Conservation (phyloP, 2,113 vertebrate species). For the Indicator maculatus region DNA sequence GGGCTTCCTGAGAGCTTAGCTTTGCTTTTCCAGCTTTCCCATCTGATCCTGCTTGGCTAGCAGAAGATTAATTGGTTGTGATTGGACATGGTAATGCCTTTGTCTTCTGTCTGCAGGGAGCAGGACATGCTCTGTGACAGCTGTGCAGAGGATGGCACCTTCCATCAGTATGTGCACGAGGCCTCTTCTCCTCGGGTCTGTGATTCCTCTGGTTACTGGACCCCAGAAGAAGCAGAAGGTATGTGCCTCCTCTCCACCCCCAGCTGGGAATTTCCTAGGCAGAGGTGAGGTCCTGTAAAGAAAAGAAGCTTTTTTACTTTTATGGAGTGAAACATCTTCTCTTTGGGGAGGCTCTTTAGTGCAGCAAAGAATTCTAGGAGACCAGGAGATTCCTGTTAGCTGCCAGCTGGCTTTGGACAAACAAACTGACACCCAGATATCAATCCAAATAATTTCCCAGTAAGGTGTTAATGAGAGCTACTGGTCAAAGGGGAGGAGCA, state of each 20-base stretch:
- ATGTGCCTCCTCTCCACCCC: constrained; percentile 16
- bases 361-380: neutral
- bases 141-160: constrained; percentile 86
- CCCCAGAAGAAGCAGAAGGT: constrained; percentile 96
- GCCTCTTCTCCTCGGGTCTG: constrained; percentile 90
- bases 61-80: fast-evolving
- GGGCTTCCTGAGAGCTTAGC: neutral
- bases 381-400: neutral
- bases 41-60: neutral
- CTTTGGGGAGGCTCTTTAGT: neutral
- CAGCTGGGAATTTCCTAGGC: neutral
- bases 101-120: constrained; percentile 62
- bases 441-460: neutral
- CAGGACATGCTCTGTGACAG: constrained; percentile 76
- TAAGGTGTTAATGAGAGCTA: neutral
- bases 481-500: neutral
- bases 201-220: constrained; percentile 95
- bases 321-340: neutral
- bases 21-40: neutral
- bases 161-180: constrained; percentile 86
- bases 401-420: neutral
- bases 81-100: neutral
- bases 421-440: neutral
- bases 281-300: neutral
- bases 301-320: neutral